Percentiles rank a stretch among this genome's conserved stretches.
phyloP scores from a whole-genome alignment of 2,797 vertebrate species.

The Yasuhikotakia modesta region DNA sequence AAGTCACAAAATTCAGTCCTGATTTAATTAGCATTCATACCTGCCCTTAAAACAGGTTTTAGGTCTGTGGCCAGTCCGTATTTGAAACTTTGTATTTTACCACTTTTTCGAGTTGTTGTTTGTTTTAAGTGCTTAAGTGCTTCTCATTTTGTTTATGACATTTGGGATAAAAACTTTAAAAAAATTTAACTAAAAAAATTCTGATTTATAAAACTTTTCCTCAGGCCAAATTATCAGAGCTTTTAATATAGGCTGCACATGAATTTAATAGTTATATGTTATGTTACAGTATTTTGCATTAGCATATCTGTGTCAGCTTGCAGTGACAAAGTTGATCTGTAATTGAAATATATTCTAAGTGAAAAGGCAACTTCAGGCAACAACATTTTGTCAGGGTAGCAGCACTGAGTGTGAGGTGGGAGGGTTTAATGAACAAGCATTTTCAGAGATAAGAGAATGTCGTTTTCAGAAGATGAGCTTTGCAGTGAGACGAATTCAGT shows the following conservation, averaged over 20 bases:
- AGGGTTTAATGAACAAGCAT: background rate
- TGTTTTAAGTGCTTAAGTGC: too few relatives aligned
- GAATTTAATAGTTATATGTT: background rate
- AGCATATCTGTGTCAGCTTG: background rate
- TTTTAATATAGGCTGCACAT: background rate
- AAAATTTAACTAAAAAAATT: background rate
- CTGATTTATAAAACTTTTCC: background rate
- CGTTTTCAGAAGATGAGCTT: conserved; percentile 4
- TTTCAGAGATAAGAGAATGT: background rate
- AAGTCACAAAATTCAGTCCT: background rate
- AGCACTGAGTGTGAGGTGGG: background rate
- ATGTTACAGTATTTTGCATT: background rate
- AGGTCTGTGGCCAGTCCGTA: background rate
- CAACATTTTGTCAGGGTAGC: background rate
- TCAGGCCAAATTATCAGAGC: background rate
- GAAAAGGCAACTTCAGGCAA: background rate
- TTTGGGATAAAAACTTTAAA: background rate
- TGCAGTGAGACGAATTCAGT: background rate
- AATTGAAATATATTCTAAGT: background rate
- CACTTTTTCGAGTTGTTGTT: background rate
- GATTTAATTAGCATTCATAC: background rate
- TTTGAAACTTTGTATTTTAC: background rate
- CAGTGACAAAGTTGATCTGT: background rate
- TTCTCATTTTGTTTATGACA: background rate
- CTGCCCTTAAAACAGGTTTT: background rate